A percentile compares a stretch with the other conserved stretches of the same genome.
phyloP scores from a whole-genome alignment of 2,888 invertebrate species.

The Drosophila paucipuncta region DNA sequence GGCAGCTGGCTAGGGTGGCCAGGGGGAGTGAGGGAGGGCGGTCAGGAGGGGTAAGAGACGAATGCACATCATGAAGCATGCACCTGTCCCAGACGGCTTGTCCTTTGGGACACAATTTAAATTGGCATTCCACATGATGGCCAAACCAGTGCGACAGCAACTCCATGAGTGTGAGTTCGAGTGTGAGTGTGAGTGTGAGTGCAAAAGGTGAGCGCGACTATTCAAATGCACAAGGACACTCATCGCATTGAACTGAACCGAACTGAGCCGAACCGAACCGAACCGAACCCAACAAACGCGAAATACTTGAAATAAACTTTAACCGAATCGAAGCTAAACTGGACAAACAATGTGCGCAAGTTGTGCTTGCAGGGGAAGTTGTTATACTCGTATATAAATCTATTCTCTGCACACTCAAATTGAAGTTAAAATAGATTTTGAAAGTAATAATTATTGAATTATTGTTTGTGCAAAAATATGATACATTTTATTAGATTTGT shows the following conservation, averaged over 20 bases:
- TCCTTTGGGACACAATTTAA: slow-evolving; percentile 81
- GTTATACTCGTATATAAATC: no score
- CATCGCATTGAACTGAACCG: slow-evolving; percentile 18
- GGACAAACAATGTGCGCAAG: neutral
- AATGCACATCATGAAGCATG: slow-evolving; percentile 52
- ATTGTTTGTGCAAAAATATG: neutral
- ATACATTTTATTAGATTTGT: neutral
- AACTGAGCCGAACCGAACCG: slow-evolving; percentile 8
- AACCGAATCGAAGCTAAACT: neutral
- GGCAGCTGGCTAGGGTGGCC: neutral
- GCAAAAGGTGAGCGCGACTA: slow-evolving; percentile 9
- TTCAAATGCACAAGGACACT: slow-evolving; percentile 23
- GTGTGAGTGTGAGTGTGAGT: neutral
- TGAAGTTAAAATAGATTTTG: neutral
- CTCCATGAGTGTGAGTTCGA: neutral
- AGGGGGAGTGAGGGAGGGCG: neutral
- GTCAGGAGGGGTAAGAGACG: neutral
- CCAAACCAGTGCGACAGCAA: slow-evolving; percentile 21
- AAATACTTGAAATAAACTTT: slow-evolving; percentile 6
- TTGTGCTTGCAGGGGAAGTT: neutral
- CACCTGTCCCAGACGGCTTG: slow-evolving; percentile 67
- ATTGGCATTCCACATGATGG: slow-evolving; percentile 78
- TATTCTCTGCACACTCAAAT: neutral
- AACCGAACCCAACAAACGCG: neutral
- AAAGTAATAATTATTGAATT: neutral